Base-by-base conservation (phyloP, 2,888 invertebrate genomes). In the Caenorhabditis imperialis region DNA sequence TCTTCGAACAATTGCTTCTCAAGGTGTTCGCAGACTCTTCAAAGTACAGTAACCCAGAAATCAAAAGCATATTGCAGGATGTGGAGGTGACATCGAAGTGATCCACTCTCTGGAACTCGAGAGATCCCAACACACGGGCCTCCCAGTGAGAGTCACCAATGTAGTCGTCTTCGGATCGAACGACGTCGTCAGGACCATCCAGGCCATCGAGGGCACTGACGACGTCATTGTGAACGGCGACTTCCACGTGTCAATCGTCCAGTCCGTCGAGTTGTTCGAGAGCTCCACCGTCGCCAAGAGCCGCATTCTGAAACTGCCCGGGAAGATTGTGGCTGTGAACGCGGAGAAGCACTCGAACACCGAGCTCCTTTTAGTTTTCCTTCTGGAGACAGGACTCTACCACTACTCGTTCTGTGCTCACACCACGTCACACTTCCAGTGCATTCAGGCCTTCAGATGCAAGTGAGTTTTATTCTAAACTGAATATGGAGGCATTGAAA, bases 11-110 rank as follows among this genome's bases (percentile, higher is more conserved):
- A n/a, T n/a, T n/a, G n/a, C n/a, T n/a, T n/a, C n/a, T n/a, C n/a
- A n/a, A n/a, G n/a, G n/a, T n/a, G n/a, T n/a, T n/a, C n/a, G n/a
- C n/a, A n/a, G n/a, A n/a, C 18, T n/a, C n/a, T n/a, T n/a, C n/a
- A n/a, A n/a, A n/a, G n/a, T n/a, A n/a, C n/a, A n/a, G n/a, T n/a
- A n/a, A n/a, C n/a, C n/a, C n/a, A n/a, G n/a, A n/a, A n/a, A n/a
- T n/a, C n/a, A n/a, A n/a, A n/a, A n/a, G n/a, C 14, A 12, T 18
- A 33, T 60, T 72, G 4, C 54, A 79, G 79, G 80, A 1, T 76
- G 80, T 48, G 80, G 80, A n/a, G 80, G 80, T 3, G 75, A 80
- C 60, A 57, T 80, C 20, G 80, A 80, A 63, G 76, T 80, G 20
- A 62, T 78, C 20, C 77, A 78, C 35, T 30, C 74, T 7, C 48